These are phyloP conservation scores for Onthophagus taurus DNA, from an alignment of 1,140 invertebrate genomes.

Conservation along the genomic window DNA sequence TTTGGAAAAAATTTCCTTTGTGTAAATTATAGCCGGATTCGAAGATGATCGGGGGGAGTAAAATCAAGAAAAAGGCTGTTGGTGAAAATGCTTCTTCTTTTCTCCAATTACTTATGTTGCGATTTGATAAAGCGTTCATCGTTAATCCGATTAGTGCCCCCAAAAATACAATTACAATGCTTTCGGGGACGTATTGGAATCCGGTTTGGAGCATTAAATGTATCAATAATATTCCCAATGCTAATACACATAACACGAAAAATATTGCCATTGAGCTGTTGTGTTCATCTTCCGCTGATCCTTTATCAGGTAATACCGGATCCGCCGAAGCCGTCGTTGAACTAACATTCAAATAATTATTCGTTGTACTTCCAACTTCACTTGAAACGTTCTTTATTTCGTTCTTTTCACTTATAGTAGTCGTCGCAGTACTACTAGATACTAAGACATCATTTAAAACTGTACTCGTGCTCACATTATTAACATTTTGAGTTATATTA, in stretches of 20 bases:
- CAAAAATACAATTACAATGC: constrained; percentile 92
- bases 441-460: neutral
- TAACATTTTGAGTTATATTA: neutral
- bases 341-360: constrained; percentile 37
- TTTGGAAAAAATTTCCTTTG: constrained; percentile 98
- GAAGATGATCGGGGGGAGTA: constrained; percentile 98
- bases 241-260: constrained; percentile 88
- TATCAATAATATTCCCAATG: constrained; percentile 85
- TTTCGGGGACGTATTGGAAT: constrained; percentile 94
- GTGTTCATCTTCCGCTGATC: constrained; percentile 88
- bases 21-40: constrained; percentile 98
- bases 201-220: constrained; percentile 91
- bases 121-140: constrained; percentile 82
- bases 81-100: constrained; percentile 96
- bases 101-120: constrained; percentile 86
- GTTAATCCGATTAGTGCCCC: constrained; percentile 87
- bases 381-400: constrained; percentile 2
- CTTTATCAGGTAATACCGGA: constrained; percentile 70
- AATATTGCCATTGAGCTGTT: constrained; percentile 95
- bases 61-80: constrained; percentile 92
- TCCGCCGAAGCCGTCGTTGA: constrained; percentile 44
- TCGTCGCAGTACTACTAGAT: neutral
- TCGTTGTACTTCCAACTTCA: neutral
- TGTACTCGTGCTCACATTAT: too few relatives aligned
- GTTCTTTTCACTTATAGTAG: neutral